Base-by-base conservation (phyloP, 1,140 invertebrate genomes). In the Drosophila paulistorum region DNA sequence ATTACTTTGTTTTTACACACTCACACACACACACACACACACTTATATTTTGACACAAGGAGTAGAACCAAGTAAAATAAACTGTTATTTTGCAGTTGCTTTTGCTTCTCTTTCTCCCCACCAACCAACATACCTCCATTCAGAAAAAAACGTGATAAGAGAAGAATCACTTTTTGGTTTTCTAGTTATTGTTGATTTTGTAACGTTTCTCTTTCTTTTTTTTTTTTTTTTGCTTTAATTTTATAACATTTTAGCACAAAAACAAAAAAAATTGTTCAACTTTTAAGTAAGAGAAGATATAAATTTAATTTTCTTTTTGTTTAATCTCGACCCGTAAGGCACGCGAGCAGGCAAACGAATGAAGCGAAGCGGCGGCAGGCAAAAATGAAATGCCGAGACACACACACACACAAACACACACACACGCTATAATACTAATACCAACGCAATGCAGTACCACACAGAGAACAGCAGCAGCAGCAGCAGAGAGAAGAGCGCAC, bases 321-420 rank as follows among this genome's bases (percentile, higher is more conserved):
- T 76, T 55, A 82, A 78, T 81, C 83, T 77, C 69, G 76, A 86
- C 82, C 83, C 62, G 83, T 79, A 87, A 79, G 69, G 83, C 82
- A 87, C 79, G 82, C 82, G 82, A 86, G 82, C 79, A 86, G 69
- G 69, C 83, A 86, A 86, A 79, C 83, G 83, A 86, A 86, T 86
- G 82, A 86, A 86, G 83, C 83, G 76, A 87, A 82, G 85, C 82
- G 79, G 82, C 82, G 79, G 79, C 75, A 70, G 79, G 54, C 69
- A 69, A 72, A 82, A 86, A 79, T 87, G 79, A 87, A 82, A 86
- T 87, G 77, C 83, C 72, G 76, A 83, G 51, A 73, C 51, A 65
- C 13, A 65, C 65, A 65, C 66, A 68, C 33, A 6, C 3, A 0
- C 26, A n/a, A n/a, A n/a, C n/a, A n/a, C n/a, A n/a, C n/a, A n/a